phyloP scores from a whole-genome alignment of 2,797 vertebrate genomes.

The Trichosurus vulpecula region DNA sequence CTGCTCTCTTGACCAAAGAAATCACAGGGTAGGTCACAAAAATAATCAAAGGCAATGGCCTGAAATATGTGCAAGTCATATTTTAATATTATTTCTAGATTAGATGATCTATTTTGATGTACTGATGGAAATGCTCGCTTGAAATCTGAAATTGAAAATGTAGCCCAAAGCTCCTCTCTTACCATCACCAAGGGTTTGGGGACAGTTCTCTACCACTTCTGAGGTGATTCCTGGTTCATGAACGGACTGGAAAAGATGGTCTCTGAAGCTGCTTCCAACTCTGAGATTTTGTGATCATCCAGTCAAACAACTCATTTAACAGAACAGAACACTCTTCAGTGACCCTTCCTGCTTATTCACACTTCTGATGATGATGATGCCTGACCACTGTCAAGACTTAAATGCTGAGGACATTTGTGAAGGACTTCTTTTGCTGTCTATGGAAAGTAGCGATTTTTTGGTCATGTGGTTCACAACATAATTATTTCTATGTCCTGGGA shows the following conservation, averaged over 20 bases:
- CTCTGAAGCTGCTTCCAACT: not conserved
- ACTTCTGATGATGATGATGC: not conserved
- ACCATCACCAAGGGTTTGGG: not conserved
- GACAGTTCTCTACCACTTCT: not conserved
- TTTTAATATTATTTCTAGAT: conserved; percentile 16
- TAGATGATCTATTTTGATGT: not conserved
- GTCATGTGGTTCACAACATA: not conserved
- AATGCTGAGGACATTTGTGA: not conserved
- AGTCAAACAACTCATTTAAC: not conserved
- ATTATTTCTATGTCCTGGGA: not conserved
- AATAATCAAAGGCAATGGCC: conserved; percentile 1
- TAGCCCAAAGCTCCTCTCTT: not conserved
- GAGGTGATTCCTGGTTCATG: not conserved
- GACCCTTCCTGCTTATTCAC: not conserved
- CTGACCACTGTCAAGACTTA: too few relatives aligned
- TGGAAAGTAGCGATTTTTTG: not conserved
- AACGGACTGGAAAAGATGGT: not conserved
- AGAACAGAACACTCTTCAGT: not conserved
- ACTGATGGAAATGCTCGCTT: not conserved
- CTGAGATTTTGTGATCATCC: not conserved
- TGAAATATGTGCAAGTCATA: conserved; percentile 27
- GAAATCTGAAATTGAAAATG: not conserved
- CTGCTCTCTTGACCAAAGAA: not conserved
- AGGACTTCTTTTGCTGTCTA: not conserved
- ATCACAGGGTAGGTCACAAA: not conserved